These are phyloP conservation scores for Vanessa tameamea DNA, from an alignment of 1,140 invertebrate species.

Conservation along the genomic window DNA sequence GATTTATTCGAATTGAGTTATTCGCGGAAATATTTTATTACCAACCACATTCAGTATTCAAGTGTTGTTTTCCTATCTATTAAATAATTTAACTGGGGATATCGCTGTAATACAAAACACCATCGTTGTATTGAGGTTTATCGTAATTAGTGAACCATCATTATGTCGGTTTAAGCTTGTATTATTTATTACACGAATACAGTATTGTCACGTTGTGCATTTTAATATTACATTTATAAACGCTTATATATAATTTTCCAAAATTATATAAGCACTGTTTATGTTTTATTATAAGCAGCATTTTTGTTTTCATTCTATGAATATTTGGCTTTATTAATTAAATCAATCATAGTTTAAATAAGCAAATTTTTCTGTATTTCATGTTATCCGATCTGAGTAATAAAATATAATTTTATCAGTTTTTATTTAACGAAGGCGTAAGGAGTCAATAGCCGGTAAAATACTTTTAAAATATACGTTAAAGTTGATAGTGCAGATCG, in stretches of 20 bases:
- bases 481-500: constrained; percentile 8
- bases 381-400: too few species aligned
- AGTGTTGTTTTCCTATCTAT: constrained; percentile 17
- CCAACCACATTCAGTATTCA: constrained; percentile 18
- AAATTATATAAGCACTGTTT: background rate
- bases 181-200: background rate
- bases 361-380: too few species aligned
- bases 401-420: too few species aligned
- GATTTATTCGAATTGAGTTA: constrained; percentile 31
- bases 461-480: background rate
- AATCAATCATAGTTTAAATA: too few species aligned
- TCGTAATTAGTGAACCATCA: constrained; percentile 14
- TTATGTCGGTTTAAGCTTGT: background rate
- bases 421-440: too few species aligned
- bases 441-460: background rate
- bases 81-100: constrained; percentile 22
- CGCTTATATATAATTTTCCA: too few species aligned
- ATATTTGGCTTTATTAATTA: too few species aligned
- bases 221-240: background rate
- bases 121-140: constrained; percentile 11
- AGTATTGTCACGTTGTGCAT: background rate
- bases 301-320: too few species aligned
- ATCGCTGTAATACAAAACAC: constrained; percentile 1
- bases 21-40: constrained; percentile 23
- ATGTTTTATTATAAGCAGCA: background rate